These are phyloP conservation scores for Phortica magna DNA, from an alignment of 2,888 invertebrate genomes.

Conservation along the genomic window DNA sequence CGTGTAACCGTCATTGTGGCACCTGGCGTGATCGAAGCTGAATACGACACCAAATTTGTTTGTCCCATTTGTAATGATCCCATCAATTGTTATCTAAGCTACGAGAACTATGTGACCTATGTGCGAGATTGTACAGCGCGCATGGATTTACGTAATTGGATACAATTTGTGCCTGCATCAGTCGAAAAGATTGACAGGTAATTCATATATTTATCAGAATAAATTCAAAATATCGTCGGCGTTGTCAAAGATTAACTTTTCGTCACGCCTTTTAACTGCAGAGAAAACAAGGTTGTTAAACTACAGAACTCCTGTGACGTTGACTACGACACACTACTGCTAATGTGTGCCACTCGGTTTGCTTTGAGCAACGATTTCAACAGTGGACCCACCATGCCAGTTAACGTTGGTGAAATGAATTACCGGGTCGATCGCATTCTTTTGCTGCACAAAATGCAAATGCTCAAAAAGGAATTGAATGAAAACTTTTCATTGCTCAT, in stretches of 20 bases:
- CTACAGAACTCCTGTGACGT: constrained; percentile 62
- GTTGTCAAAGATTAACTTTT: too few species aligned
- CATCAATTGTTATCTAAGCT: constrained; percentile 56
- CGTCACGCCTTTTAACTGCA: constrained; percentile 36
- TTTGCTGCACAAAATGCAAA: constrained; percentile 63
- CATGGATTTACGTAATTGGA: constrained; percentile 63
- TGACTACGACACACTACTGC: constrained; percentile 62
- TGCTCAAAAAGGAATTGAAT: constrained; percentile 44
- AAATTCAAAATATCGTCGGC: too few species aligned
- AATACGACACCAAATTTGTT: constrained; percentile 60
- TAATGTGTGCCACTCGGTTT: constrained; percentile 57
- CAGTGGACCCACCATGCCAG: constrained; percentile 50
- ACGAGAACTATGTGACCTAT: constrained; percentile 53
- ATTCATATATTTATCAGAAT: not conserved
- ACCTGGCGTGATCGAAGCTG: constrained; percentile 67
- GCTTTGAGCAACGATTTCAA: constrained; percentile 30
- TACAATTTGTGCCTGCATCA: constrained; percentile 60
- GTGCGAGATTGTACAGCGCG: constrained; percentile 60
- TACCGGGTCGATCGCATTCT: constrained; percentile 66
- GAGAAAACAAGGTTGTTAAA: constrained; percentile 55
- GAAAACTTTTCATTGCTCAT: constrained; percentile 54
- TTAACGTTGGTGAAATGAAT: constrained; percentile 69
- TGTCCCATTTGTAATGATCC: constrained; percentile 53
- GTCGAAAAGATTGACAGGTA: constrained; percentile 59
- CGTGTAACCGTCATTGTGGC: constrained; percentile 61